Conservation (phyloP, 2,113 vertebrate genomes). For the Geococcyx californianus region DNA sequence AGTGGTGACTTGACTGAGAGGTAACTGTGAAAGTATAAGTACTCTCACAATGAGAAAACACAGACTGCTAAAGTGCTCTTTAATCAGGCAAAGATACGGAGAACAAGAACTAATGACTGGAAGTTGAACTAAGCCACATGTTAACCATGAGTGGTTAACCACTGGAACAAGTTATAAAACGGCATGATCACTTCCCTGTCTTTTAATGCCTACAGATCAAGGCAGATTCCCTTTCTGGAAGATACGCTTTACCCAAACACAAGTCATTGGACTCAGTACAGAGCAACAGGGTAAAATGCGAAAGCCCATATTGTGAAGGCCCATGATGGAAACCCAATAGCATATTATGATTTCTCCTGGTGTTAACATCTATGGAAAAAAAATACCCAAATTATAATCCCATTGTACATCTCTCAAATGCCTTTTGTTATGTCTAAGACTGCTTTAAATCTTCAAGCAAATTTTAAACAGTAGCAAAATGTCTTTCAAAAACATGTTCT, state of each 20-base stretch:
- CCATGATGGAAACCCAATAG: not conserved
- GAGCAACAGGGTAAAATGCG: not conserved
- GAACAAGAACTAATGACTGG: conserved; percentile 25
- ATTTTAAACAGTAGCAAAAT: not conserved
- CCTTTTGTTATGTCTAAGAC: not conserved
- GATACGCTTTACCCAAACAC: not conserved
- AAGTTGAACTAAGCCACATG: conserved; percentile 45
- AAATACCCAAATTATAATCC: not conserved
- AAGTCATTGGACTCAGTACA: not conserved
- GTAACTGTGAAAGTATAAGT: conserved; percentile 8
- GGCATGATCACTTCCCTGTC: conserved; percentile 17
- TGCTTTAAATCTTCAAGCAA: not conserved
- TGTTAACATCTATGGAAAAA: not conserved
- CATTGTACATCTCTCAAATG: not conserved
- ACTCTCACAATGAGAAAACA: not conserved
- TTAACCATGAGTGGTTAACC: conserved; percentile 56
- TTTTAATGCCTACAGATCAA: conserved; percentile 29
- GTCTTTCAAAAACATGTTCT: not conserved
- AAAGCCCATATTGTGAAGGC: not conserved
- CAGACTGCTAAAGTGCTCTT: not conserved
- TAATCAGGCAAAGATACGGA: conserved; percentile 26
- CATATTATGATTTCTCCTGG: not conserved
- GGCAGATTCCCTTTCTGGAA: conserved; percentile 17
- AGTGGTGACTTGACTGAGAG: not conserved
- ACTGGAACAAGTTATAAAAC: conserved; percentile 56